A percentile compares a stretch with the other conserved stretches of the same genome.
Conservation (phyloP, 2,797 vertebrate genomes). For the Rhynchotus rufescens region DNA sequence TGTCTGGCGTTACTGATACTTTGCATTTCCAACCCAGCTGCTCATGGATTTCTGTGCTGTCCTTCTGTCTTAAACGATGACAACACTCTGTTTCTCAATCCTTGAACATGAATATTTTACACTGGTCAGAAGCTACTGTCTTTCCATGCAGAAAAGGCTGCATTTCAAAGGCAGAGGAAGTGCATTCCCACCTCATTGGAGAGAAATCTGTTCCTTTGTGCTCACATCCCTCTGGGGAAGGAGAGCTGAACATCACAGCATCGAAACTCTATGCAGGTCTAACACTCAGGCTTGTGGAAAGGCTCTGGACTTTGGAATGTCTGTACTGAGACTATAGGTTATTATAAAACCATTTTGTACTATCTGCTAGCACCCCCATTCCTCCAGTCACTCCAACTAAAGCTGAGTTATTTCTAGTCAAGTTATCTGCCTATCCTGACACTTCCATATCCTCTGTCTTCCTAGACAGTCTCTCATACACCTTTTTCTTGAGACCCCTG, state of each 20-base stretch:
- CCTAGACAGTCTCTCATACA: background rate
- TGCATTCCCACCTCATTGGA: background rate
- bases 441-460: background rate
- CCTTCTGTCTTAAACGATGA: background rate
- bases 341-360: background rate
- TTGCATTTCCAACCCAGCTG: background rate
- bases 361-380: background rate
- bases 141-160: background rate
- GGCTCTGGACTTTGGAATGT: background rate
- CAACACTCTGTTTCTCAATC: background rate
- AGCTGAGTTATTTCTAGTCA: background rate
- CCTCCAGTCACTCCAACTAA: background rate
- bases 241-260: background rate
- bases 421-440: background rate
- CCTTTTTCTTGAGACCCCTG: background rate
- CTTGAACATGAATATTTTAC: background rate
- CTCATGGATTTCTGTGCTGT: background rate
- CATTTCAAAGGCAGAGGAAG: background rate
- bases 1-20: background rate
- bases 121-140: background rate
- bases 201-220: background rate
- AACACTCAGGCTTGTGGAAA: background rate
- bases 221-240: background rate
- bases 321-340: background rate
- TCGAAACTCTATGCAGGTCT: background rate